phyloP scores from a whole-genome alignment of 2,888 invertebrate genomes.

The Orgyia antiqua region DNA sequence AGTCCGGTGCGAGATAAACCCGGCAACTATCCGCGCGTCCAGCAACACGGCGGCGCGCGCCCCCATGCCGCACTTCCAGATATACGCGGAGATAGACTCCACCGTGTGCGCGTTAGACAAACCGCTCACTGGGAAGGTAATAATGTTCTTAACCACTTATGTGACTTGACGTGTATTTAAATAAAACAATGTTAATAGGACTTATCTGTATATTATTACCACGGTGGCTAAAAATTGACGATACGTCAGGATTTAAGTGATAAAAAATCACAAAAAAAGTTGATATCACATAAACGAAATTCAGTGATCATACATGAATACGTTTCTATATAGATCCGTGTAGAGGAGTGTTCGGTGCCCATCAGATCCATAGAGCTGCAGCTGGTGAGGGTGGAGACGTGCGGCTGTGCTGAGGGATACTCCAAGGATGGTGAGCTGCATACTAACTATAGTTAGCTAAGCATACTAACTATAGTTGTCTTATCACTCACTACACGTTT shows the following conservation, averaged over 20 bases:
- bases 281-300: too few species aligned
- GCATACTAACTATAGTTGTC: too few species aligned
- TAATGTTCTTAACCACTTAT: too few species aligned
- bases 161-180: too few species aligned
- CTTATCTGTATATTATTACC: too few species aligned
- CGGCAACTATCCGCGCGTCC: slow-evolving; percentile 86
- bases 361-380: slow-evolving; percentile 97
- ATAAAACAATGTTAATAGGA: too few species aligned
- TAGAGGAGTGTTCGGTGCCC: slow-evolving; percentile 88
- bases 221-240: too few species aligned
- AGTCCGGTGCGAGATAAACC: slow-evolving; percentile 89
- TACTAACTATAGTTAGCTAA: too few species aligned
- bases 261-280: too few species aligned
- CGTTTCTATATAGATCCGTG: slow-evolving; percentile 76
- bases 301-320: too few species aligned
- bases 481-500: too few species aligned
- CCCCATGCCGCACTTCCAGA: slow-evolving; percentile 87
- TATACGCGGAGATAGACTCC: slow-evolving; percentile 90
- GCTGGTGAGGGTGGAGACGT: slow-evolving; percentile 95
- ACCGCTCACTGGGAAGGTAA: slow-evolving; percentile 92
- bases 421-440: slow-evolving; percentile 86
- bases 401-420: slow-evolving; percentile 94
- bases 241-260: too few species aligned
- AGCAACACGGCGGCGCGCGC: slow-evolving; percentile 25
- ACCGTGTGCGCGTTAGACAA: slow-evolving; percentile 89